Evolutionary conservation across 2,113 vertebrate genomes (phyloP).

Genomic region (Macaca mulatta): DNA sequence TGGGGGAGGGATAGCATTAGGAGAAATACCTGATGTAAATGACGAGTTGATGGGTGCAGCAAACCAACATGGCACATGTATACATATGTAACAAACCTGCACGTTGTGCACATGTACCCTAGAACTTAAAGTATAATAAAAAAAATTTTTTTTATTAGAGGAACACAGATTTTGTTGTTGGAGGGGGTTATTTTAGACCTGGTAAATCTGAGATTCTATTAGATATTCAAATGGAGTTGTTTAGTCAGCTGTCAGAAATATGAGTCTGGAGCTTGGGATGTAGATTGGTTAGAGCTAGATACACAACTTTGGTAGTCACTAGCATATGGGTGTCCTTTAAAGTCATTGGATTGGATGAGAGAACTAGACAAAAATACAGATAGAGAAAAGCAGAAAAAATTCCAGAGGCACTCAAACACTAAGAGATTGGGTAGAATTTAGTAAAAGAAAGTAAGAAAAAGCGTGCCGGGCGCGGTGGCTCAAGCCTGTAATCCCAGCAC

Average conservation of each 20-base stretch:
- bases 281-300: neutral
- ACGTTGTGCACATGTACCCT: no score
- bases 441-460: conserved; percentile 3
- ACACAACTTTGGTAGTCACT: neutral
- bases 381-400: neutral
- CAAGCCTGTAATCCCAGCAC: no score
- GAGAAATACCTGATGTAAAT: no score
- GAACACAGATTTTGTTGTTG: neutral
- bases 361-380: neutral
- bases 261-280: neutral
- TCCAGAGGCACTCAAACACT: neutral
- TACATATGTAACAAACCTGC: no score
- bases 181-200: neutral
- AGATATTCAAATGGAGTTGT: neutral
- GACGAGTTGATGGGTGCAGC: no score
- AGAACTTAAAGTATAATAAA: no score
- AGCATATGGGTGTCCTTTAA: neutral
- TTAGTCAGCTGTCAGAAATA: neutral
- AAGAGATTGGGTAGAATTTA: conserved; percentile 16
- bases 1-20: no score
- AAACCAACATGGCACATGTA: no score
- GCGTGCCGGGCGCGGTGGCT: no score
- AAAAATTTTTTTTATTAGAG: neutral
- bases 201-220: neutral
- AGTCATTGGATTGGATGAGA: neutral